Base-by-base conservation (phyloP, 2,113 vertebrate species). In the Mormoops blainvillei region DNA sequence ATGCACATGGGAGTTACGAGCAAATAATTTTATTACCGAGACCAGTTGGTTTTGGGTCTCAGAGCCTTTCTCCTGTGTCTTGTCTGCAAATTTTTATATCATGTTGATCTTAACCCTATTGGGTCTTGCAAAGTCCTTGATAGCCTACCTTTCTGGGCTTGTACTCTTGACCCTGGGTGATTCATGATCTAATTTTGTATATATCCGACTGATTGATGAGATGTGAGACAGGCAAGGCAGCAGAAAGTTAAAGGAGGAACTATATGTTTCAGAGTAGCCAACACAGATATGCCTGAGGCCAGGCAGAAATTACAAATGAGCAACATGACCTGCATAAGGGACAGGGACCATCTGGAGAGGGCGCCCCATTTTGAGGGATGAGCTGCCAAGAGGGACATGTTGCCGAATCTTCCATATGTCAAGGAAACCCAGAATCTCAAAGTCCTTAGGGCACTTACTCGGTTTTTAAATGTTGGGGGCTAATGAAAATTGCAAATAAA, bases 21-120 rank as follows among this genome's bases (percentile, higher is more conserved):
- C 28, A 94, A 89, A 93, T 94, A 87, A 91, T 74, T 95, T 94
- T n/a, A 85, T 97, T 95, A 84, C 43, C 52, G 76, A 80, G 89
- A 70, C 4, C 58, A 78, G 4, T 85, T 92, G 52, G 89, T 91
- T 90, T 81, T 1, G 16, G 19, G 28, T 63, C 70, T 97, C 24
- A 15, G 65, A 85, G 10, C 11, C 41, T 52, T 91, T 70, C 76
- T 95, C 58, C 43, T 93, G 90, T 80, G 36, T 81, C 36, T 88
- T 92, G 7, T 52, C 11, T 85, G 24, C 41, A 89, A 3, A 94
- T 91, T 19, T 63, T 58, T 89, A 4, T 65, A 38, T 58, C 45
- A 8, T 43, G 18, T 85, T 43, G 76, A 28, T 70, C 67, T 95
- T 81, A 89, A 45, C 56, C 45, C 24, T 91, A 3, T 10, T 36